phyloP scores from a whole-genome alignment of 2,797 vertebrate genomes.

The Anomalospiza imberbis region DNA sequence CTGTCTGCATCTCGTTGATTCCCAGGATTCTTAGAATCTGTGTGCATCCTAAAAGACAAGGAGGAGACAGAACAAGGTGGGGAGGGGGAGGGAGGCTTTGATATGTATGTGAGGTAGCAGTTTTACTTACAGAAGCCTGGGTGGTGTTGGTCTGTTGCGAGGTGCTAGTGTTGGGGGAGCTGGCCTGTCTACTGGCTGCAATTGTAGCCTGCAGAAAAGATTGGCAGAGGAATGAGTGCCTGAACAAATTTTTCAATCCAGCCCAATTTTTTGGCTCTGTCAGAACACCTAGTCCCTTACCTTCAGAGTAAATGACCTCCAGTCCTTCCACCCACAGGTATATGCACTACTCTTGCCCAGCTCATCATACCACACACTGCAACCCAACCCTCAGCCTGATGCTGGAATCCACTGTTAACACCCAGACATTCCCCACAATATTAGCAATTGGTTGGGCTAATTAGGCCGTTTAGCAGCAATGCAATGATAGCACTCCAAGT shows the following conservation, averaged over 20 bases:
- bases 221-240: neutral
- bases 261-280: neutral
- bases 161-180: conserved; percentile 86
- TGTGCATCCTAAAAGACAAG: neutral
- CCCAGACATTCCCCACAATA: fast-evolving
- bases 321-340: neutral
- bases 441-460: neutral
- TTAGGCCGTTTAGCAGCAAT: neutral
- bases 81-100: neutral
- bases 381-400: neutral
- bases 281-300: neutral
- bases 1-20: neutral
- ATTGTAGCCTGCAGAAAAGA: conserved; percentile 85
- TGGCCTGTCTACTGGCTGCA: conserved; percentile 93
- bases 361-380: neutral
- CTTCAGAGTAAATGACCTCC: neutral
- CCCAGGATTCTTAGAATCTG: neutral
- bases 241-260: neutral
- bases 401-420: neutral
- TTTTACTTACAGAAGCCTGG: conserved; percentile 82
- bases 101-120: neutral
- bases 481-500: neutral
- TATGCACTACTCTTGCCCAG: neutral
- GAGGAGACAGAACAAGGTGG: neutral
- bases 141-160: conserved; percentile 86